Percentiles rank a stretch among this genome's conserved stretches.
phyloP scores from a whole-genome alignment of 2,797 vertebrate species.

The Tiaroga cobitis region DNA sequence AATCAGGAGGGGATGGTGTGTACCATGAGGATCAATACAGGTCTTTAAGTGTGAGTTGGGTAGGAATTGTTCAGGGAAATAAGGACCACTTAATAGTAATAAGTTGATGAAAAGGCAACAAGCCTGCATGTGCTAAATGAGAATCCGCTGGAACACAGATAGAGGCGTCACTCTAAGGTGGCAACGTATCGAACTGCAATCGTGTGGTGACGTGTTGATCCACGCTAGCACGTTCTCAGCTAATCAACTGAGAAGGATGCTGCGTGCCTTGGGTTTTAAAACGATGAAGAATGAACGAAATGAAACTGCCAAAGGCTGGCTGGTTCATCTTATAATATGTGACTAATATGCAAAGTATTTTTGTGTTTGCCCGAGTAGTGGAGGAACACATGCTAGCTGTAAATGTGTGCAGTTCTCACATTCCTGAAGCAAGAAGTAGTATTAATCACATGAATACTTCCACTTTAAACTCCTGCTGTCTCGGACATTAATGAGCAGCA shows the following conservation, averaged over 20 bases:
- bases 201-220: conserved; percentile 29
- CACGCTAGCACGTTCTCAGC: conserved; percentile 33
- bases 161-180: conserved; percentile 52
- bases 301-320: neutral
- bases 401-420: conserved; percentile 33
- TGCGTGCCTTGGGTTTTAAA: conserved; percentile 13
- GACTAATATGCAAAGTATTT: conserved; percentile 36
- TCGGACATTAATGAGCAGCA: conserved; percentile 44
- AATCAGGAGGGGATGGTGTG: conserved; percentile 81
- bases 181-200: conserved; percentile 38
- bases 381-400: conserved; percentile 36
- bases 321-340: conserved; percentile 34
- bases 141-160: conserved; percentile 69
- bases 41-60: conserved; percentile 72
- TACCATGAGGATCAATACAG: conserved; percentile 85
- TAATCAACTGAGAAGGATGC: conserved; percentile 43
- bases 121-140: conserved; percentile 77
- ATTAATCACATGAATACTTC: conserved; percentile 44
- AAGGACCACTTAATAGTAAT: conserved; percentile 83
- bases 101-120: conserved; percentile 80
- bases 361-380: conserved; percentile 8
- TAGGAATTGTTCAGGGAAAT: conserved; percentile 79
- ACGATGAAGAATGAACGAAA: neutral
- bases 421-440: conserved; percentile 37
- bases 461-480: conserved; percentile 36